phyloP scores from a whole-genome alignment of 2,797 vertebrate species.

The Typhlichthys subterraneus region DNA sequence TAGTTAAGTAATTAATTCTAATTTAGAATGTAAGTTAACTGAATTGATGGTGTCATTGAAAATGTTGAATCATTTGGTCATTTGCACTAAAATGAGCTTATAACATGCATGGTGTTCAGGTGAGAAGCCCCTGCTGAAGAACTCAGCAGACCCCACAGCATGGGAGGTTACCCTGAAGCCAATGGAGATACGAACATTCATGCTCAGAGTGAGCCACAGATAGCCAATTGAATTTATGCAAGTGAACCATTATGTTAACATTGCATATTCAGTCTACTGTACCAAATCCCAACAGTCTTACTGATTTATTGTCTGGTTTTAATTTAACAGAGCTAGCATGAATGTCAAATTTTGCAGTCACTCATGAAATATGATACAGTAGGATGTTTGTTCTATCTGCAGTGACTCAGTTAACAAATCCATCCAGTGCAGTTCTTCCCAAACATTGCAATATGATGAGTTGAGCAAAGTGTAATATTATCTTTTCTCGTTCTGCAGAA shows the following conservation, averaged over 20 bases:
- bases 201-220: slow-evolving; percentile 59
- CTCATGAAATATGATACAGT: neutral
- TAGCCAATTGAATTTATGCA: slow-evolving; percentile 25
- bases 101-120: slow-evolving; percentile 27
- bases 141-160: slow-evolving; percentile 37
- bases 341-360: no score
- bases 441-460: no score
- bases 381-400: neutral
- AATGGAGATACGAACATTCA: slow-evolving; percentile 81
- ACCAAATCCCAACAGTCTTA: slow-evolving; percentile 5
- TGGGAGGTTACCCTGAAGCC: slow-evolving; percentile 77
- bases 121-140: slow-evolving; percentile 34
- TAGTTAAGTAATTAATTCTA: no score
- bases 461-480: no score
- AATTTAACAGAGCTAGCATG: neutral
- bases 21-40: no score
- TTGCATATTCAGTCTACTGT: neutral
- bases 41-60: no score
- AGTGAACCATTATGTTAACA: neutral
- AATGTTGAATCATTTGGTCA: no score
- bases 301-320: neutral
- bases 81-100: no score
- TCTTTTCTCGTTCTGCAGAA: no score
- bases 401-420: no score
- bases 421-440: no score